Percentiles rank a stretch among this genome's conserved stretches.
Evolutionary conservation across 2,113 vertebrate species (phyloP).

Genomic region (Callorhinus ursinus): DNA sequence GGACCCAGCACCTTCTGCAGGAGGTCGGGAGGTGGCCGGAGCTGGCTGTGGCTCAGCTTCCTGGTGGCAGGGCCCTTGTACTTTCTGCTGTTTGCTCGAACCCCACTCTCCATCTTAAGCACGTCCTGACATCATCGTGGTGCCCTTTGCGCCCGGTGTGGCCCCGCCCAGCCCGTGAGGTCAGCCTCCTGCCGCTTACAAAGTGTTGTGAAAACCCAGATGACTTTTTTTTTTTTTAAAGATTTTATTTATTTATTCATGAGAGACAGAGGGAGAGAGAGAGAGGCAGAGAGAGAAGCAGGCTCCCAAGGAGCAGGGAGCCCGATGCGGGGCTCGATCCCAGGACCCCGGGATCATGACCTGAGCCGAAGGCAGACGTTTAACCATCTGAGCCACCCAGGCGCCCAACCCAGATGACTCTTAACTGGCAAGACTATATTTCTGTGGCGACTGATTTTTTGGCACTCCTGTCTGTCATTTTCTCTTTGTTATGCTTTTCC

Average conservation of each 20-base stretch:
- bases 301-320: too few species aligned
- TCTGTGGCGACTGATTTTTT: not conserved
- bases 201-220: not conserved
- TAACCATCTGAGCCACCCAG: too few species aligned
- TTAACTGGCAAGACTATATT: not conserved
- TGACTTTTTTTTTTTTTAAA: not conserved
- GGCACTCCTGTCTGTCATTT: not conserved
- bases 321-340: too few species aligned
- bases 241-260: too few species aligned
- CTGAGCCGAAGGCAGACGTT: too few species aligned
- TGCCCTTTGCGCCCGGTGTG: accelerated
- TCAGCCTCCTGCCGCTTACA: not conserved
- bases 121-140: not conserved
- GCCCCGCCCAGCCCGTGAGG: not conserved
- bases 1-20: not conserved
- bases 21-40: not conserved
- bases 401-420: not conserved
- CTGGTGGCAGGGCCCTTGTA: not conserved
- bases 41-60: not conserved
- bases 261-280: too few species aligned
- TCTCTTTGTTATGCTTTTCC: not conserved
- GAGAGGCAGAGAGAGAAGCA: too few species aligned
- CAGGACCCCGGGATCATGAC: too few species aligned
- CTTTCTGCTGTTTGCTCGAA: not conserved
- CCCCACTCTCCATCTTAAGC: not conserved